Conservation (phyloP, 2,888 invertebrate species). For the Clunio marinus region DNA sequence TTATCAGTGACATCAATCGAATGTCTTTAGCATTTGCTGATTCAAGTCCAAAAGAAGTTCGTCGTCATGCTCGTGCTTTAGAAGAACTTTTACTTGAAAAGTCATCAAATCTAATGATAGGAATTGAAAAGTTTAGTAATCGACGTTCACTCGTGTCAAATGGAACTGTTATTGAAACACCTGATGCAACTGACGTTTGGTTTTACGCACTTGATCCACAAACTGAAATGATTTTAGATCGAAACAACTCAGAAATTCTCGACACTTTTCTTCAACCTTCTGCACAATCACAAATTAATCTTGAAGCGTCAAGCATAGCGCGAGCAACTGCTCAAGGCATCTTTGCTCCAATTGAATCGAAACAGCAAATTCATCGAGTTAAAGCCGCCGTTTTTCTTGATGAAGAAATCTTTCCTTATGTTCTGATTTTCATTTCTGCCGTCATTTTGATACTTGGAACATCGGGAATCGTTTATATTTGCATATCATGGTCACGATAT, state of each 20-base stretch:
- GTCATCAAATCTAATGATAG: constrained; percentile 66
- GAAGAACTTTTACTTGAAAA: constrained; percentile 54
- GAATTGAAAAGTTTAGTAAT: constrained; percentile 78
- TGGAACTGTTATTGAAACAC: constrained; percentile 65
- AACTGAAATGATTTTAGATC: constrained; percentile 66
- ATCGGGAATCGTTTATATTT: constrained; percentile 87
- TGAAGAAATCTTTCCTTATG: constrained; percentile 79
- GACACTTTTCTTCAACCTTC: constrained; percentile 62
- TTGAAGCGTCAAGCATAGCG: constrained; percentile 63
- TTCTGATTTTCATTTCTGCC: constrained; percentile 80
- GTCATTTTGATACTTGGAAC: constrained; percentile 84
- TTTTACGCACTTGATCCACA: constrained; percentile 78
- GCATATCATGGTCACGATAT: constrained; percentile 90
- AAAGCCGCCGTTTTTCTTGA: constrained; percentile 56
- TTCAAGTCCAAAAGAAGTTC: constrained; percentile 66
- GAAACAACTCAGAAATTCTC: constrained; percentile 67
- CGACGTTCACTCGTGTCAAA: constrained; percentile 69
- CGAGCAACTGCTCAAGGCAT: constrained; percentile 66
- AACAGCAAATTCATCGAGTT: constrained; percentile 50
- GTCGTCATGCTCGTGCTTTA: constrained; percentile 53
- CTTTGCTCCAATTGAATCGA: constrained; percentile 53
- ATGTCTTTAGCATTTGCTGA: constrained; percentile 73
- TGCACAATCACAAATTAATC: constrained; percentile 63
- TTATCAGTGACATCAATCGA: constrained; percentile 71
- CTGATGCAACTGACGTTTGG: constrained; percentile 79